Conservation (phyloP, 64 coral and sea anemone species). For the Dendronephthya gigantea region DNA sequence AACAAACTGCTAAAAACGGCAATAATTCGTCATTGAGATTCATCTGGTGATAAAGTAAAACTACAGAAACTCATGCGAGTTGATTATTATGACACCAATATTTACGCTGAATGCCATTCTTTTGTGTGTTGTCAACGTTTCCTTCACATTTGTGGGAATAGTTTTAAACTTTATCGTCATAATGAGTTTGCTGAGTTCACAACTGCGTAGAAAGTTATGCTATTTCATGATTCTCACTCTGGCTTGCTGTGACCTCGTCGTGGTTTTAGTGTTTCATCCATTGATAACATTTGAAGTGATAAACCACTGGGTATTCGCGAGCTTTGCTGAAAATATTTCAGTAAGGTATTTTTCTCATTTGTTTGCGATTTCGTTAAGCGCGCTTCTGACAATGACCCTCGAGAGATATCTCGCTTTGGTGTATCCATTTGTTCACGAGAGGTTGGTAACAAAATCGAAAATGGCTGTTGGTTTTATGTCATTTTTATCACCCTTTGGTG, state of each 20-base stretch:
- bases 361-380: background rate
- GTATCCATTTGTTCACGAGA: background rate
- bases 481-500: background rate
- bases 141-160: background rate
- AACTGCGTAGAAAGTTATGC: background rate
- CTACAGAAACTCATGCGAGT: too few species aligned
- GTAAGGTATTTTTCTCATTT: background rate
- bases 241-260: background rate
- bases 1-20: too few species aligned
- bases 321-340: background rate
- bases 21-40: too few species aligned
- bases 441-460: background rate
- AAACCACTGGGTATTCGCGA: background rate
- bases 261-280: background rate
- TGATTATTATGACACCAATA: background rate
- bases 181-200: background rate
- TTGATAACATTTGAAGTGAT: background rate
- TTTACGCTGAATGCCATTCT: background rate
- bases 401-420: background rate
- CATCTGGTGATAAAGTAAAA: too few species aligned
- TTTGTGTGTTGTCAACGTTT: background rate
- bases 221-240: background rate
- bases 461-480: background rate
- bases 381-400: background rate
- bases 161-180: background rate